Base-by-base conservation (phyloP, 2,113 vertebrate genomes). In the Bubo blakistoni region DNA sequence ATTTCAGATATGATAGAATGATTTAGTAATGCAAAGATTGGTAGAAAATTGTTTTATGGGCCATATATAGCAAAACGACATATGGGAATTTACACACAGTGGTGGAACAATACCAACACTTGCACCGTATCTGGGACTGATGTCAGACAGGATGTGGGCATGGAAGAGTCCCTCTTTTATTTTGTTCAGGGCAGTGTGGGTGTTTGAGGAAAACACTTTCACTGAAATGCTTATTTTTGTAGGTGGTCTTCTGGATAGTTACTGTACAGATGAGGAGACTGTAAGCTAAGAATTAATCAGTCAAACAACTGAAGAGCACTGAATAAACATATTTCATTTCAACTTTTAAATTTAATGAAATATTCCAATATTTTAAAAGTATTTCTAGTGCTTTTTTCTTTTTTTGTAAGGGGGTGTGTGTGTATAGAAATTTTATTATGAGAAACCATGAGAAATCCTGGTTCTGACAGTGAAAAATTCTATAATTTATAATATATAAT, bases 1-100 rank as follows among this genome's bases (percentile, higher is more conserved):
- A 42, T 92, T 97, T 97, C 49, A 85, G 65, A 30, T 74, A 38
- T 84, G 40, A 47, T 54, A 34, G 57, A 96, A 91, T 80, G 24
- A 54, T 70, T 34, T 55, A 24, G 44, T 52, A 24, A 30, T 38
- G 38, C 61, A 92, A 57, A 81, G 36, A 42, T 29, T 55, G 26
- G 38, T 71, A 62, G 44, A 51, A 88, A 26, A 76, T 70, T 70
- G 67, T 72, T 55, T 46, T 77, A 65, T 49, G 30, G 32, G 24
- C 34, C 72, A 46, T 51, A 20, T 80, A 67, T 54, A 90, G n/a
- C 16, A 76, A 90, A 96, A 79, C 30, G 18, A 29, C 36, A 42
- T 87, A 7, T 3, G 24, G 27, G 44, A 94, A 74, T 92, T 80
- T 63, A n/a, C 34, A 42, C 7, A 32, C 8, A 73, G 65, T 52